Conservation (phyloP, 1,140 invertebrate species). For the Cyclargus thomasi region DNA sequence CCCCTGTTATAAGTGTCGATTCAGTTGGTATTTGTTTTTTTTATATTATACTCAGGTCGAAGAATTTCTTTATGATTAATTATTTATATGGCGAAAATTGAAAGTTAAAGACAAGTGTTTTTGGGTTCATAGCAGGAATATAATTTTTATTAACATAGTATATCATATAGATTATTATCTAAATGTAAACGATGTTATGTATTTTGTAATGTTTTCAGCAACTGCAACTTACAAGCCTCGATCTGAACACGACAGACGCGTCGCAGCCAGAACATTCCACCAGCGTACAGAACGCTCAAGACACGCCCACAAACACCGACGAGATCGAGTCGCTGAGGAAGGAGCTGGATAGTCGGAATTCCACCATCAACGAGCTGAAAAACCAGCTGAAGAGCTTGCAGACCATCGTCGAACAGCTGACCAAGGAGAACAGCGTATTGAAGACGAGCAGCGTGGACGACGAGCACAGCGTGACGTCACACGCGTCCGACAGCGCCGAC, state of each 20-base stretch:
- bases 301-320: constrained; percentile 32
- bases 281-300: constrained; percentile 28
- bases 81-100: too few species aligned
- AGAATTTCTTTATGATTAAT: too few species aligned
- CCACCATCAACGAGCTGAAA: constrained; percentile 77
- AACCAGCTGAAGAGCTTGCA: constrained; percentile 78
- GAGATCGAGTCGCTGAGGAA: constrained; percentile 60
- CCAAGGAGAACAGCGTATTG: constrained; percentile 82
- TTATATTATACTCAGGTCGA: too few species aligned
- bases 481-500: constrained; percentile 52
- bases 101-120: too few species aligned
- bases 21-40: too few species aligned
- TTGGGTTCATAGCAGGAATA: too few species aligned
- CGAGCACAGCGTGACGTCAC: constrained; percentile 54
- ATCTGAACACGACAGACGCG: constrained; percentile 52
- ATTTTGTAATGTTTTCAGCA: not conserved
- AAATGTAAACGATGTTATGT: not conserved
- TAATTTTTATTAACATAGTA: too few species aligned
- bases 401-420: constrained; percentile 79
- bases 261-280: constrained; percentile 52
- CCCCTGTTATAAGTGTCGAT: too few species aligned
- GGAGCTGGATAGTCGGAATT: constrained; percentile 64
- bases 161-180: too few species aligned
- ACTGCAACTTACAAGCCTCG: constrained; percentile 41
- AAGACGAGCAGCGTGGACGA: constrained; percentile 67